Base-by-base conservation (phyloP, 2,797 vertebrate species). In the Sebastes dallii region DNA sequence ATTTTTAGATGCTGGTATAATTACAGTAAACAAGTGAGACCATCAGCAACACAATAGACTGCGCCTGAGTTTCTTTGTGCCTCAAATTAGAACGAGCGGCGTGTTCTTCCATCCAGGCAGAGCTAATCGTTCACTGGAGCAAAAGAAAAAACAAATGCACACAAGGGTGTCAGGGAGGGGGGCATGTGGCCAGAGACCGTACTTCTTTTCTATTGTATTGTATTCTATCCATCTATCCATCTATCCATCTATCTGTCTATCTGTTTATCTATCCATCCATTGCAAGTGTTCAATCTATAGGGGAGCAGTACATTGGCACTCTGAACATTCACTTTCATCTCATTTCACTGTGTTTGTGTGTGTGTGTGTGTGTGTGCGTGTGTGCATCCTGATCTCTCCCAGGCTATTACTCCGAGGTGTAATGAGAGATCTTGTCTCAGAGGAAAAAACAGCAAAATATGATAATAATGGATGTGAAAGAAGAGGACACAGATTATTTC, bases 141-240 rank as follows among this genome's bases (percentile, higher is more conserved):
- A 71, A 56, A 65, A 61, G 25, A 71, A 16, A 77, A 80, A 84
- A 81, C 36, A 84, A 86, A 70, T 72, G 58, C 46, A 25, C 32
- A 65, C 46, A 68, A 59, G 20, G 6, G 29, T 39, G 59, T 24
- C 7, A 2, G 32, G 20, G 30, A 13, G 18, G 18, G 42, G 46
- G 12, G 10, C 9, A n/a, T 10, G 10, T 10, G 52, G 46, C 8
- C 8, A 18, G 27, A 18, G 6, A 39, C 13, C 0, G 14, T 56
- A 20, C 6, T 13, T 39, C 34, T 61, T 4, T 60, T n/a, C 10
- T 20, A 32, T 61, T 36, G 25, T 32, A 59, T 73, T 58, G 24
- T 58, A 14, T 18, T 29, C 14, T 29, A 22, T 69, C 24, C 18
- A n/a, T 78, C 34, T 60, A 24, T 62, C 58, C 29, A 22, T 62